A percentile compares a stretch with the other conserved stretches of the same genome.
phyloP scores from a whole-genome alignment of 2,888 invertebrate genomes.

The Cephus spinipes region DNA sequence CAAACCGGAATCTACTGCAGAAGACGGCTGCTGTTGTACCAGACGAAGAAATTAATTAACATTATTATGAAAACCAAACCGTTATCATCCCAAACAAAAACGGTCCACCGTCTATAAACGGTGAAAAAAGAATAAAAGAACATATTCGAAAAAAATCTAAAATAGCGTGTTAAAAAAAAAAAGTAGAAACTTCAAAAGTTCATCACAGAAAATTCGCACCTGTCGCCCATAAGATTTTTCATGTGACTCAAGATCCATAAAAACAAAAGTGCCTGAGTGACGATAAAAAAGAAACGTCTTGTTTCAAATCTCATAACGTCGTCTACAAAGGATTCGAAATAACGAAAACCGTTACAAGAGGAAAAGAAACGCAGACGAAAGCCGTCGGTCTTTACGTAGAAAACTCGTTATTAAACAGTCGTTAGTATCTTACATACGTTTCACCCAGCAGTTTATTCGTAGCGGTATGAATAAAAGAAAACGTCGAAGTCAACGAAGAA shows the following conservation, averaged over 20 bases:
- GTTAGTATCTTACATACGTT: background rate
- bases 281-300: no score
- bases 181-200: background rate
- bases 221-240: background rate
- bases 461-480: background rate
- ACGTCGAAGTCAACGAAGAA: constrained; percentile 1
- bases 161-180: background rate
- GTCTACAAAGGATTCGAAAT: background rate
- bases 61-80: background rate
- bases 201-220: background rate
- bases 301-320: no score
- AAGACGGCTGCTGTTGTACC: background rate
- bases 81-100: background rate
- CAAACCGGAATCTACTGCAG: background rate
- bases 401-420: constrained; percentile 3
- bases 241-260: background rate
- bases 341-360: background rate
- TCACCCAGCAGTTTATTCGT: background rate
- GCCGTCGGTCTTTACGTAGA: background rate
- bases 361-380: background rate
- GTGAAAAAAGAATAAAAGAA: background rate
- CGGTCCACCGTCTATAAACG: no score
- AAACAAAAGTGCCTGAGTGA: background rate
- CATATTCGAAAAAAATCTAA: background rate
- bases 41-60: background rate